Conservation (phyloP, 1,140 invertebrate genomes). For the Agraylea sexmaculata region DNA sequence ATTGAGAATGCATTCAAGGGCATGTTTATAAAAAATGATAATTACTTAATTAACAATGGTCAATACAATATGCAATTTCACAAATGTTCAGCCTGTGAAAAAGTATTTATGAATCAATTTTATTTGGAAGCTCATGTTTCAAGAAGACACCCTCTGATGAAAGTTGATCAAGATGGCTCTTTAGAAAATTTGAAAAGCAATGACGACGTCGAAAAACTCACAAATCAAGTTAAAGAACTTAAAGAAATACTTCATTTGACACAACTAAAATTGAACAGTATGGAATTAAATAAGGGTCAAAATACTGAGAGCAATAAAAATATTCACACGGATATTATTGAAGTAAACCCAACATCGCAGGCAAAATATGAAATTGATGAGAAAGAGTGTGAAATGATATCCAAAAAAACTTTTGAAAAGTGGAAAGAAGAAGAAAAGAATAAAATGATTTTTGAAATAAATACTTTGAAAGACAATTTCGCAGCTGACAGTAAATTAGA, state of each 20-base stretch:
- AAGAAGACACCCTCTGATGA: conserved; percentile 31
- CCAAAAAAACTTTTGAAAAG: conserved; percentile 31
- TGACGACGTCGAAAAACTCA: conserved; percentile 37
- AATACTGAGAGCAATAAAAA: conserved; percentile 20
- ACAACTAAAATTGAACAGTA: conserved; percentile 26
- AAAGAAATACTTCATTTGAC: conserved; percentile 40
- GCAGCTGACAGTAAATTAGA: conserved; percentile 20
- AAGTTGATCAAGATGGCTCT: neutral
- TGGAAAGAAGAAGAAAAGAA: conserved; percentile 35
- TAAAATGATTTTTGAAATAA: conserved; percentile 36
- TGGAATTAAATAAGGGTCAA: conserved; percentile 32
- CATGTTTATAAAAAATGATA: too few relatives aligned
- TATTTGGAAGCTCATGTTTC: conserved; percentile 42
- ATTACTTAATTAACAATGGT: too few relatives aligned
- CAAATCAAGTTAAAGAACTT: conserved; percentile 45
- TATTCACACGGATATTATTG: conserved; percentile 9
- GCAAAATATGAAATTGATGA: conserved; percentile 6
- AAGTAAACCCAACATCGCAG: conserved; percentile 8
- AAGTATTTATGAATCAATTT: conserved; percentile 44
- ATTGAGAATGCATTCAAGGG: too few relatives aligned
- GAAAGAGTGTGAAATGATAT: conserved; percentile 20
- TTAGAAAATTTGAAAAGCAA: conserved; percentile 1
- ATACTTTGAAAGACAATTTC: conserved; percentile 30
- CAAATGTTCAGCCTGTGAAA: conserved; percentile 43
- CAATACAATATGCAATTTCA: too few relatives aligned